phyloP scores from a whole-genome alignment of 1,140 invertebrate species.

The Chlorops oryzae region DNA sequence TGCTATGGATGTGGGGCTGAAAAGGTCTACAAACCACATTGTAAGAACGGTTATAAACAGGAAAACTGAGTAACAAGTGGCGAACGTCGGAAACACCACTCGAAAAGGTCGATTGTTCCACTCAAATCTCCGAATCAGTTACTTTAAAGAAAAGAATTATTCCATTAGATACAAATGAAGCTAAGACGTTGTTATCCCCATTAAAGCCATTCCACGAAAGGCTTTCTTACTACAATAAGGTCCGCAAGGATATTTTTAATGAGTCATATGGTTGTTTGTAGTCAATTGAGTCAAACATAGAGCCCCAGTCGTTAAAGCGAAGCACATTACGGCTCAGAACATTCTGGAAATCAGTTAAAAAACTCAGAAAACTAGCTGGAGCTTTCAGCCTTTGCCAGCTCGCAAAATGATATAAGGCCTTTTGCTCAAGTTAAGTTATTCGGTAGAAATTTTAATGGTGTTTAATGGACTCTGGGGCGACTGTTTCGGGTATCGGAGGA shows the following conservation, averaged over 20 bases:
- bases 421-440: background rate
- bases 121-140: no score
- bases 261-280: no score
- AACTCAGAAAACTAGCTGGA: background rate
- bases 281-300: no score
- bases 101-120: no score
- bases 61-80: background rate
- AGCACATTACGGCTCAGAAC: no score
- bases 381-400: background rate
- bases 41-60: background rate
- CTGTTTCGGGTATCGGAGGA: background rate
- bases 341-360: background rate
- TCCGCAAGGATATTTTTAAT: background rate
- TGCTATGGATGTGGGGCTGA: conserved; percentile 10
- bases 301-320: no score
- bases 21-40: conserved; percentile 7
- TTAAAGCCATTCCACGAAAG: conserved; percentile 5
- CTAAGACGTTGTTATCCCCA: background rate
- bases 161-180: background rate
- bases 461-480: conserved; percentile 6
- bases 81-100: background rate
- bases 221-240: background rate
- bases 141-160: no score
- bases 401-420: background rate
- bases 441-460: background rate